A percentile compares a stretch with the other conserved stretches of the same genome.
Evolutionary conservation across 2,113 vertebrate species (phyloP).

Genomic region (Blennius ocellaris): DNA sequence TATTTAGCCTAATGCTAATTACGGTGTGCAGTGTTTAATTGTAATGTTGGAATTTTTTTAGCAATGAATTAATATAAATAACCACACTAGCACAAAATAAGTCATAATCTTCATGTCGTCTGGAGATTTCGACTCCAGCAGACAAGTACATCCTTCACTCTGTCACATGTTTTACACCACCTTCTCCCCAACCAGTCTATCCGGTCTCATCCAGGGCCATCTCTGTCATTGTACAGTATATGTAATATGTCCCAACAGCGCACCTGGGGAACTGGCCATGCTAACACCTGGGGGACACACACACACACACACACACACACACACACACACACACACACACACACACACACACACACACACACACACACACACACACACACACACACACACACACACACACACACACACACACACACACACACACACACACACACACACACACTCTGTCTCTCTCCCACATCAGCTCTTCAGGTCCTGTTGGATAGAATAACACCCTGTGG

Average conservation of each 20-base stretch:
- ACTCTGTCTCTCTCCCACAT: constrained; percentile 58
- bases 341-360: constrained; percentile 35
- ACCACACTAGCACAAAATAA: constrained; percentile 7
- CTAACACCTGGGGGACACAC: constrained; percentile 71
- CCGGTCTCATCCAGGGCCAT: constrained; percentile 70
- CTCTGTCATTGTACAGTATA: constrained; percentile 77
- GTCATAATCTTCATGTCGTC: constrained; percentile 35
- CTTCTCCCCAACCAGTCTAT: constrained; percentile 65
- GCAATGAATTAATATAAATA: background rate
- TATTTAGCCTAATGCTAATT: too few species aligned
- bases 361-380: constrained; percentile 48
- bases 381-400: constrained; percentile 42
- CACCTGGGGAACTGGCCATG: constrained; percentile 74
- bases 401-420: constrained; percentile 42
- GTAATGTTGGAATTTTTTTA: background rate
- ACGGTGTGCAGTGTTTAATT: background rate
- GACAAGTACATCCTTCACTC: constrained; percentile 69
- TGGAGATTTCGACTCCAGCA: constrained; percentile 38
- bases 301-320: constrained; percentile 40
- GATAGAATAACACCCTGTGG: constrained; percentile 79
- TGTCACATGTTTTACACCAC: constrained; percentile 70
- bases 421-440: constrained; percentile 41
- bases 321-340: constrained; percentile 34
- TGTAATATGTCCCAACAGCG: constrained; percentile 79
- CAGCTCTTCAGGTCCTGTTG: constrained; percentile 63